phyloP scores from a whole-genome alignment of 2,113 vertebrate species.

The Oxyura jamaicensis region DNA sequence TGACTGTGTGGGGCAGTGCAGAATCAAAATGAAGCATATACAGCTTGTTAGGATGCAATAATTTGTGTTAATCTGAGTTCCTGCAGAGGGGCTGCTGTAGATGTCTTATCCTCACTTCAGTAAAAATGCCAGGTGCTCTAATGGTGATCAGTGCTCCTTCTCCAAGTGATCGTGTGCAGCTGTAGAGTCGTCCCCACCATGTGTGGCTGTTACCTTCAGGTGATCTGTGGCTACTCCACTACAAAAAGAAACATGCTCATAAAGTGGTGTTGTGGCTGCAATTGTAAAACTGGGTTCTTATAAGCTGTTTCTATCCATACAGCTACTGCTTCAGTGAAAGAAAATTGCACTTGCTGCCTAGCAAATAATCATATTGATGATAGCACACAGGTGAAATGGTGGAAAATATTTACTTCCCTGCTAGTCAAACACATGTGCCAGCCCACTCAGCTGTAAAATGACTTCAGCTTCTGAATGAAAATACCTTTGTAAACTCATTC shows the following conservation, averaged over 20 bases:
- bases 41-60: accelerated
- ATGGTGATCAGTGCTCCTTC: not conserved
- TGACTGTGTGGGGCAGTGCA: not conserved
- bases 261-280: not conserved
- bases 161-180: not conserved
- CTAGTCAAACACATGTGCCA: not conserved
- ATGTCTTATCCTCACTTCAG: not conserved
- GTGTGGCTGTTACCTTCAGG: not conserved
- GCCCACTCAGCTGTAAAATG: not conserved
- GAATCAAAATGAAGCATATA: not conserved
- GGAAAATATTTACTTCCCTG: not conserved
- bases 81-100: not conserved
- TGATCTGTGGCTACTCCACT: accelerated
- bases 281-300: not conserved
- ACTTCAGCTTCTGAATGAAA: not conserved
- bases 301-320: not conserved
- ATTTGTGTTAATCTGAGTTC: not conserved
- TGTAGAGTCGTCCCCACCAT: not conserved
- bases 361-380: not conserved
- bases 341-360: not conserved
- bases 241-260: not conserved
- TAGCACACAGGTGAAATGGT: not conserved
- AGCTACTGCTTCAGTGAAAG: not conserved
- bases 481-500: not conserved
- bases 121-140: not conserved